Evolutionary conservation across 2,888 invertebrate genomes (phyloP).

Genomic region (Drosophila heteroneura): DNA sequence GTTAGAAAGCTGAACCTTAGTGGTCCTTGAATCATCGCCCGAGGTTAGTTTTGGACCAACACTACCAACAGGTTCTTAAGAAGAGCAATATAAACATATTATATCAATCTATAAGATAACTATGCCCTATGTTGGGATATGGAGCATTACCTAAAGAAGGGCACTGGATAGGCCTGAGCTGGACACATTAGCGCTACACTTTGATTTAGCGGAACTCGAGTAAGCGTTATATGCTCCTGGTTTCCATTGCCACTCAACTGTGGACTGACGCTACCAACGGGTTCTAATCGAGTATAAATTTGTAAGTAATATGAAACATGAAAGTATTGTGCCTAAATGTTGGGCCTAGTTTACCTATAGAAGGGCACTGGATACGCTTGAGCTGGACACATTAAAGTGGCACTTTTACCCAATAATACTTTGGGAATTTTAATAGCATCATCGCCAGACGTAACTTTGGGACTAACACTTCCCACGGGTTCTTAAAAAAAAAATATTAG

Average conservation of each 20-base stretch:
- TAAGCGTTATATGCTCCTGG: slow-evolving; percentile 87
- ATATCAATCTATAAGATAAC: neutral
- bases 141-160: slow-evolving; percentile 88
- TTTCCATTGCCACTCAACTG: slow-evolving; percentile 88
- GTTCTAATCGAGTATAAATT: slow-evolving; percentile 77
- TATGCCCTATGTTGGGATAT: slow-evolving; percentile 46
- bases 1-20: slow-evolving; percentile 85
- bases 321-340: slow-evolving; percentile 49
- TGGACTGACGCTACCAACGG: slow-evolving; percentile 88
- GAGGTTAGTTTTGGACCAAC: slow-evolving; percentile 89
- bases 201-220: slow-evolving; percentile 85
- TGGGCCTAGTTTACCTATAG: slow-evolving; percentile 87
- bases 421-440: slow-evolving; percentile 85
- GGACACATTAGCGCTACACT: slow-evolving; percentile 90
- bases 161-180: slow-evolving; percentile 90
- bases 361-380: slow-evolving; percentile 91
- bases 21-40: slow-evolving; percentile 87
- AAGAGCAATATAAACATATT: neutral
- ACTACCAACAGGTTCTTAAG: slow-evolving; percentile 86
- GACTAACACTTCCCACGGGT: slow-evolving; percentile 86
- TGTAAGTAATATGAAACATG: neutral
- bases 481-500: slow-evolving; percentile 75
- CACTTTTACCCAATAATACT: slow-evolving; percentile 85
- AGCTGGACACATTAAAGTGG: slow-evolving; percentile 90
- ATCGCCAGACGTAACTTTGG: slow-evolving; percentile 90